These are phyloP conservation scores for Lypha dubia DNA, from an alignment of 2,888 invertebrate species.

Conservation along the genomic window DNA sequence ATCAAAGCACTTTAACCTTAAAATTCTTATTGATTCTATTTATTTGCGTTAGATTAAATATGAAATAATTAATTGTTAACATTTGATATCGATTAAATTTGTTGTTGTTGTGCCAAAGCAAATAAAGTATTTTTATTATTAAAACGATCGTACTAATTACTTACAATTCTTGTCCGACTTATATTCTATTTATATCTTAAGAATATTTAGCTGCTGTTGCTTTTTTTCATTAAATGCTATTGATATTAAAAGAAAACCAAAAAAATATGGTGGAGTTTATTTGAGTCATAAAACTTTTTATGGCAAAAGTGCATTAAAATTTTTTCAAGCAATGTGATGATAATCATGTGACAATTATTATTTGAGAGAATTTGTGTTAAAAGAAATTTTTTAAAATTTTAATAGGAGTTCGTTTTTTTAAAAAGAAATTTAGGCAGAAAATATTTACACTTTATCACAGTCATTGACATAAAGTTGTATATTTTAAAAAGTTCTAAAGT, in stretches of 20 bases:
- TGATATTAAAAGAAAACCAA: neutral
- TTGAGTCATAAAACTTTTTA: constrained; percentile 7
- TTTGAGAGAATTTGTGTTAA: too few species aligned
- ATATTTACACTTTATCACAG: too few species aligned
- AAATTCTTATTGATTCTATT: constrained; percentile 2
- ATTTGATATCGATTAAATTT: neutral
- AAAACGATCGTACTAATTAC: constrained; percentile 22
- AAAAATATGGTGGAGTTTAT: constrained; percentile 43
- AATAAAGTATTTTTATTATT: constrained; percentile 28
- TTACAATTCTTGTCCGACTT: neutral
- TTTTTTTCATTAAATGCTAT: neutral
- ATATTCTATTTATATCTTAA: constrained; percentile 8
- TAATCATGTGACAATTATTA: constrained; percentile 1
- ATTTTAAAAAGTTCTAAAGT: too few species aligned
- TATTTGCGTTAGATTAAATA: constrained; percentile 13
- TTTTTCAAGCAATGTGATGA: neutral
- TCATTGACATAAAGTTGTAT: too few species aligned
- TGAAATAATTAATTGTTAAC: constrained; percentile 6
- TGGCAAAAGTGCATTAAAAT: constrained; percentile 13
- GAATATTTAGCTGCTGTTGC: neutral
- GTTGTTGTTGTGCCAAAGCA: neutral
- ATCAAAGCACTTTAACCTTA: neutral
- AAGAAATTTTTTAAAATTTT: neutral
- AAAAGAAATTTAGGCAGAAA: too few species aligned
- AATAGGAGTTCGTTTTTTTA: too few species aligned